Conservation (phyloP, 2,888 invertebrate genomes). For the Rhagonycha fulva region DNA sequence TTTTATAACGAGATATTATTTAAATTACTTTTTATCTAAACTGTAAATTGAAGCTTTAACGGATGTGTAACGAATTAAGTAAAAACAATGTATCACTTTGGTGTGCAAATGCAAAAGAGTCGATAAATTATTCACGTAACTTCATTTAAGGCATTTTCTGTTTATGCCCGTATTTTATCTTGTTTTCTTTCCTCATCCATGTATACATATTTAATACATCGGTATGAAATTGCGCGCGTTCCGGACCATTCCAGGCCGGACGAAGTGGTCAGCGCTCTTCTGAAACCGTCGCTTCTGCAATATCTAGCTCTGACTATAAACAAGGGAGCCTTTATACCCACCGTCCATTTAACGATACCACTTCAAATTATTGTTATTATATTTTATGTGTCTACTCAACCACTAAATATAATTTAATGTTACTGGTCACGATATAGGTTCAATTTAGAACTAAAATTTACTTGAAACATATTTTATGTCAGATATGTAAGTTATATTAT, state of each 20-base stretch:
- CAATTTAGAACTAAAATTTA: background rate
- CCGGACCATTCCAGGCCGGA: slow-evolving; percentile 39
- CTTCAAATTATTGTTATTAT: slow-evolving; percentile 46
- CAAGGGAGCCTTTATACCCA: slow-evolving; percentile 42
- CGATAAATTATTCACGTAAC: slow-evolving; percentile 27
- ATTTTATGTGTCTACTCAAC: slow-evolving; percentile 38
- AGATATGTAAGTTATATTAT: background rate
- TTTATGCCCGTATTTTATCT: slow-evolving; percentile 33
- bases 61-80: slow-evolving; percentile 13
- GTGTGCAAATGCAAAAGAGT: slow-evolving; percentile 23
- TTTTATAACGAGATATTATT: background rate
- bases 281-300: slow-evolving; percentile 35
- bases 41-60: slow-evolving; percentile 2
- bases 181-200: slow-evolving; percentile 33
- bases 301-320: slow-evolving; percentile 41
- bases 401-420: slow-evolving; percentile 27
- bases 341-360: slow-evolving; percentile 44
- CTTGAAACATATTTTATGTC: background rate
- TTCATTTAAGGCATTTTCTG: slow-evolving; percentile 32
- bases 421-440: slow-evolving; percentile 4
- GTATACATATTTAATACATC: slow-evolving; percentile 39
- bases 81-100: slow-evolving; percentile 25
- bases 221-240: slow-evolving; percentile 45
- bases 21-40: background rate
- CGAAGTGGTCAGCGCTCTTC: slow-evolving; percentile 40